phyloP scores from a whole-genome alignment of 2,888 invertebrate genomes.

The Hyles lineata region DNA sequence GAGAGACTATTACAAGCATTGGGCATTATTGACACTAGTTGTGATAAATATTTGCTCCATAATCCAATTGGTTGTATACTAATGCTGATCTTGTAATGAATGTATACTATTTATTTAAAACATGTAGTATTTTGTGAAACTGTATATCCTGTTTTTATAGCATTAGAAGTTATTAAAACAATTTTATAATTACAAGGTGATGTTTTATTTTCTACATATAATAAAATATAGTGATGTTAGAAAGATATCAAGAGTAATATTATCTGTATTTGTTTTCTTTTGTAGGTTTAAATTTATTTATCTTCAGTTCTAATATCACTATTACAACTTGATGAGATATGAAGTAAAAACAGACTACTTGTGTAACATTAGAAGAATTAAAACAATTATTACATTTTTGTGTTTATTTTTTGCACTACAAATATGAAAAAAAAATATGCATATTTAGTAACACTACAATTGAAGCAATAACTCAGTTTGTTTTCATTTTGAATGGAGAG shows the following conservation, averaged over 20 bases:
- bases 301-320: not conserved
- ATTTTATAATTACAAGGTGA: conserved; percentile 45
- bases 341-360: not conserved
- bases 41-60: conserved; percentile 59
- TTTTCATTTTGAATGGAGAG: no score
- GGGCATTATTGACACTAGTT: conserved; percentile 39
- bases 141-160: conserved; percentile 45
- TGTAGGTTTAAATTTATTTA: no score
- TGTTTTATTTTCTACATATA: conserved; percentile 45
- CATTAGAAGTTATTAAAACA: conserved; percentile 51
- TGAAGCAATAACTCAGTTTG: no score
- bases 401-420: not conserved
- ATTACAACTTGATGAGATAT: not conserved
- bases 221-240: not conserved
- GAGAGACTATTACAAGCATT: conserved; percentile 44
- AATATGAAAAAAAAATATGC: not conserved
- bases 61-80: conserved; percentile 45
- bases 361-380: not conserved
- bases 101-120: conserved; percentile 33
- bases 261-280: no score
- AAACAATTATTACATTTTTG: not conserved
- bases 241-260: not conserved
- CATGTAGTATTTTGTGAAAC: conserved; percentile 47
- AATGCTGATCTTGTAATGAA: conserved; percentile 38
- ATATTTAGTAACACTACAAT: not conserved